Conservation (phyloP, 1,140 invertebrate genomes). For the Littorina saxatilis region DNA sequence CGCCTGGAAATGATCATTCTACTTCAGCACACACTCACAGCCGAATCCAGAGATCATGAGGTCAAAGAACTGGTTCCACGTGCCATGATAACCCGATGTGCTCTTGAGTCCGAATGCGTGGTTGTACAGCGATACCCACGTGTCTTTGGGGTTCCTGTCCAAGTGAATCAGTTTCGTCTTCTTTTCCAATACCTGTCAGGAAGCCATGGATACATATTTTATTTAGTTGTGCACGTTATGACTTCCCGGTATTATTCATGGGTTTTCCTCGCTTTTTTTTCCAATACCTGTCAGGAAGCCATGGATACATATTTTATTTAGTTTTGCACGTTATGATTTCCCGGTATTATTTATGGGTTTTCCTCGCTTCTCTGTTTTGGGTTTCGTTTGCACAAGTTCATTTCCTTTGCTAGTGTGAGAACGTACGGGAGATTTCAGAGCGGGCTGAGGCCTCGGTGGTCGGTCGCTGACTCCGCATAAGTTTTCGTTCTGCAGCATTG, state of each 20-base stretch:
- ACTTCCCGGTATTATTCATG: no score
- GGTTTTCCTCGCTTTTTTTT: conserved; percentile 38
- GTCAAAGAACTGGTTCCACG: conserved; percentile 37
- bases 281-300: not conserved
- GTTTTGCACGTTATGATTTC: no score
- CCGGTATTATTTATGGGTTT: no score
- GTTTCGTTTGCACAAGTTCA: conserved; percentile 14
- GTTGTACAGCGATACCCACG: conserved; percentile 38
- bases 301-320: no score
- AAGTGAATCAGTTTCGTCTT: conserved; percentile 29
- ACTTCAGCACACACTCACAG: conserved; percentile 4
- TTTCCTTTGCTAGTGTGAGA: no score
- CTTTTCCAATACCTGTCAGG: conserved; percentile 22
- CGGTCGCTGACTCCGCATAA: no score
- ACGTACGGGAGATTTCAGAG: no score
- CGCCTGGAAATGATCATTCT: no score
- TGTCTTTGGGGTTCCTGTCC: conserved; percentile 35
- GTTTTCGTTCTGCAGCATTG: no score
- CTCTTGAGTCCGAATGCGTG: conserved; percentile 5
- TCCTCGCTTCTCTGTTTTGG: conserved; percentile 33
- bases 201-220: conserved; percentile 27
- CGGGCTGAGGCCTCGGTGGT: no score
- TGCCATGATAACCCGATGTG: conserved; percentile 31
- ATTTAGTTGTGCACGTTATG: no score
- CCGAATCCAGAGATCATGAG: conserved; percentile 2